Percentiles rank a stretch among this genome's conserved stretches.
Evolutionary conservation across 2,113 vertebrate genomes (phyloP).

Genomic region (Furnarius figulus): DNA sequence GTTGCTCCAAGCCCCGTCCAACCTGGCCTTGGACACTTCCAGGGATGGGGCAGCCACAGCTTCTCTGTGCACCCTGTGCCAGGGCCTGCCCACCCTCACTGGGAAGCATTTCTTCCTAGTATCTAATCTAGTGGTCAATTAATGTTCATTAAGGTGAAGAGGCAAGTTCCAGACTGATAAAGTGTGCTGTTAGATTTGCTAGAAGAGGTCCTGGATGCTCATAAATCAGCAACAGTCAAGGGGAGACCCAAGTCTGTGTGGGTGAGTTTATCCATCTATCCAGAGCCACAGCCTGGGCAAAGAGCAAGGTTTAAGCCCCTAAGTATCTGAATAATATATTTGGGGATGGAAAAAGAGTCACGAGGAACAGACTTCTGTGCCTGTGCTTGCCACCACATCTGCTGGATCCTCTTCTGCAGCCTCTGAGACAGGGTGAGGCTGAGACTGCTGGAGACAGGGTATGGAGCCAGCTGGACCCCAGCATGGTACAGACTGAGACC

Average conservation of each 20-base stretch:
- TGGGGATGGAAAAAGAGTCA: too few relatives aligned
- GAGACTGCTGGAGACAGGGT: neutral
- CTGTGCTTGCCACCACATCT: neutral
- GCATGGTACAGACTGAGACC: neutral
- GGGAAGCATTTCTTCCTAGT: neutral
- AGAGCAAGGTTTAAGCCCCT: neutral
- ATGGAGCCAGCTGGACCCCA: neutral
- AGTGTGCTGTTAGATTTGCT: neutral
- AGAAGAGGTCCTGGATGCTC: neutral
- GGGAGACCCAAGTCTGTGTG: neutral
- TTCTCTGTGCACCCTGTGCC: neutral
- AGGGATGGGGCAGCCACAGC: neutral
- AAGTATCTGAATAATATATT: neutral
- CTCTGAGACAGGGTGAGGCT: neutral
- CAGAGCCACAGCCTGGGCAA: neutral
- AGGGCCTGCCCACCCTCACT: neutral
- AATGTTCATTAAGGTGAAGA: neutral
- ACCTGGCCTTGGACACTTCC: accelerated
- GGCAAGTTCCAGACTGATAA: neutral
- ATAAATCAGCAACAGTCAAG: neutral
- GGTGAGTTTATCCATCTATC: neutral
- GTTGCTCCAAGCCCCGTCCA: neutral
- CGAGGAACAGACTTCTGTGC: neutral
- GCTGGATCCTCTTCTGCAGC: neutral
- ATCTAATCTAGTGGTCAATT: neutral